Percentiles rank a stretch among this genome's conserved stretches.
Evolutionary conservation across 2,113 vertebrate genomes (phyloP).

Genomic region (Scopus umbretta): DNA sequence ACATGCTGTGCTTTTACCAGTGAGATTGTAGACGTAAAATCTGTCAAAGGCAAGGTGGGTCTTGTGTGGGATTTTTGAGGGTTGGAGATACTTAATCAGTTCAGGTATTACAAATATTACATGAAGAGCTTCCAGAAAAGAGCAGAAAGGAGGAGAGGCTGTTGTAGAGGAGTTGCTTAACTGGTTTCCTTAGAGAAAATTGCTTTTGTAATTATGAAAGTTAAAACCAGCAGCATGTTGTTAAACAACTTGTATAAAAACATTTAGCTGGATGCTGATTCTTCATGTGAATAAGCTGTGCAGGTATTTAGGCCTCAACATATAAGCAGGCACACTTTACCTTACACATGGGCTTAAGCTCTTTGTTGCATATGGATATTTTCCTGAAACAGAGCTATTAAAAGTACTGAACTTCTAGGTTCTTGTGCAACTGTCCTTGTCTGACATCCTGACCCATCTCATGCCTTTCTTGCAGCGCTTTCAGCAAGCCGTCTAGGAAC

Average conservation of each 20-base stretch:
- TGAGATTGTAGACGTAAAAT: background rate
- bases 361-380: background rate
- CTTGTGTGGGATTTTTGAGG: background rate
- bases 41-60: background rate
- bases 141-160: background rate
- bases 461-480: background rate
- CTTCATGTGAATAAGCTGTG: background rate
- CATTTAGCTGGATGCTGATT: background rate
- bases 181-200: background rate
- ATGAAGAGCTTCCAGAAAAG: background rate
- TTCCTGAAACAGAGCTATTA: background rate
- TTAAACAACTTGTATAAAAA: background rate
- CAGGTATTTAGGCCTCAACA: background rate
- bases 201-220: background rate
- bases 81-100: background rate
- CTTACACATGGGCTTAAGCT: background rate
- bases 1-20: background rate
- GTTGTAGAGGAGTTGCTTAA: background rate
- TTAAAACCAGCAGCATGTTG: background rate
- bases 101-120: background rate
- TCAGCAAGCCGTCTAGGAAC: constrained; percentile 6
- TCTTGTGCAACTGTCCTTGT: background rate
- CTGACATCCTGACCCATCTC: background rate
- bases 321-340: background rate
- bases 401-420: background rate